Base-by-base conservation (phyloP, 1,140 invertebrate genomes). In the Lucilia sericata region DNA sequence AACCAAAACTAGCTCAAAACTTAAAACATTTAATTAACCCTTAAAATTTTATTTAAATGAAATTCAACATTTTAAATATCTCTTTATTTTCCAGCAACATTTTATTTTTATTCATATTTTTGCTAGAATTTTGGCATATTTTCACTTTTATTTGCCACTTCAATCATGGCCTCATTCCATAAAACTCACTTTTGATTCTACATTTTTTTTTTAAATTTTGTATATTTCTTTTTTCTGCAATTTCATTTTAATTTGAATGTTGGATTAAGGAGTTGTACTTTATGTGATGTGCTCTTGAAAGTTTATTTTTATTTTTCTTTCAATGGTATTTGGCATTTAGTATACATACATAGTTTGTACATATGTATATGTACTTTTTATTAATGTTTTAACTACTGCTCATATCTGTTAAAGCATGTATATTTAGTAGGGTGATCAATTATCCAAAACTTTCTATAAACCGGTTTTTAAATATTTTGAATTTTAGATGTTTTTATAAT, bases 101-200 rank as follows among this genome's bases (percentile, higher is more conserved):
- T 55, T 55, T 4, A 5, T 55, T n/a, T 55, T 55, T n/a, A 13
- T 12, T 51, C 36, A 36, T 36, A 36, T 51, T 2, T 55, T 12
- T 10, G 17, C 12, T 17, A 21, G 19, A n/a, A 25, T 70, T 70
- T 70, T 70, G 65, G 65, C 65, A 70, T 21, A 70, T 70, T 70
- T 70, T 70, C 65, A 70, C 65, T 70, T 70, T 70, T 70, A 19
- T 70, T 70, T 70, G 12, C 19, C 21, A 70, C 65, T 70, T 70
- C n/a, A 70, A 21, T 25, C 65, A 70, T 70, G n/a, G n/a, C 19
- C 65, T 70, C 65, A 70, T 70, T 19, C 9, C 19, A 70, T 70
- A 21, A 30, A 19, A 19, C n/a, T 70, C 2, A 70, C 19, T 70
- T 21, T 21, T 19, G 65, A 7, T 9, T 55, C 5, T 5, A 4